A percentile compares a stretch with the other conserved stretches of the same genome.
phyloP scores from a whole-genome alignment of 2,797 vertebrate genomes.

The Phataginus tricuspis region DNA sequence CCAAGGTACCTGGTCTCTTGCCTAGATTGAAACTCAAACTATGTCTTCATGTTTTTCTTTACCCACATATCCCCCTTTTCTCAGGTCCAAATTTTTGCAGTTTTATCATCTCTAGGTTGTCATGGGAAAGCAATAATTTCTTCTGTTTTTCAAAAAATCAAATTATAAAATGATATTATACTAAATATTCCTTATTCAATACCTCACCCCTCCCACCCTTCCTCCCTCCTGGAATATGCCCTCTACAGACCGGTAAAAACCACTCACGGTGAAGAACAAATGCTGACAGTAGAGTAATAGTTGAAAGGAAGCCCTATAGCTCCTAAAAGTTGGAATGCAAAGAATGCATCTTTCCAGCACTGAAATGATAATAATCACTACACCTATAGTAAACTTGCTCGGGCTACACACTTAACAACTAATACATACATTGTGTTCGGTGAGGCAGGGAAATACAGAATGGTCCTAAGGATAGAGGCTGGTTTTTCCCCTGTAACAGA shows the following conservation, averaged over 20 bases:
- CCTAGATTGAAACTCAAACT: background rate
- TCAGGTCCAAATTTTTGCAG: background rate
- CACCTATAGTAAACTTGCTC: background rate
- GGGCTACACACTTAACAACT: background rate
- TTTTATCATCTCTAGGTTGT: background rate
- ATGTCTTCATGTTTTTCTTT: background rate
- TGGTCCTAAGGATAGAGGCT: background rate
- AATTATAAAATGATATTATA: background rate
- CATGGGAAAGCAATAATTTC: background rate
- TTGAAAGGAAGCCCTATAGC: background rate
- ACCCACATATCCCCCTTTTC: background rate
- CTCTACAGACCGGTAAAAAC: background rate
- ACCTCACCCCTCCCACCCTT: background rate
- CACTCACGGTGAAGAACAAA: background rate
- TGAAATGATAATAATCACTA: background rate
- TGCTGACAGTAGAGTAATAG: background rate
- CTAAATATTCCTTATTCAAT: background rate
- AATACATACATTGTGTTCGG: background rate
- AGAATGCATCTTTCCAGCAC: background rate
- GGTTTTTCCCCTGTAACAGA: background rate
- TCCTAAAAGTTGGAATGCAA: constrained; percentile 12
- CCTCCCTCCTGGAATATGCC: background rate
- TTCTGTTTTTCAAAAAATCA: background rate
- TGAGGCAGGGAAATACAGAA: background rate
- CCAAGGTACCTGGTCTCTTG: background rate